phyloP scores from a whole-genome alignment of 2,113 vertebrate species.

The Climacteris rufus region DNA sequence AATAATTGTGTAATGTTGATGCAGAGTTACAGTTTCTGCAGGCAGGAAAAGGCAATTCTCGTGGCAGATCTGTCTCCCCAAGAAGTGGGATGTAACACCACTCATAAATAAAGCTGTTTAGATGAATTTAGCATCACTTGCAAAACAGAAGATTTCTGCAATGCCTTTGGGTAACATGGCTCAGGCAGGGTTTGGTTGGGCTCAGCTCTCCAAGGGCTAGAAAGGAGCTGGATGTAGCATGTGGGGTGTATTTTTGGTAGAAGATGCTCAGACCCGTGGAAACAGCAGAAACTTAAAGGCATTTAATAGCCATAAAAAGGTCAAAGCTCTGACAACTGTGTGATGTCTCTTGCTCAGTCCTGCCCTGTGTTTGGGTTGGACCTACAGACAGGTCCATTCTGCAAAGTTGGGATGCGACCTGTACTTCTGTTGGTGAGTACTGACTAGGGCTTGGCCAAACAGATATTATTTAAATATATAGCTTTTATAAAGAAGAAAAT shows the following conservation, averaged over 20 bases:
- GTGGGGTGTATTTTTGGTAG: background rate
- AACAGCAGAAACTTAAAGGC: background rate
- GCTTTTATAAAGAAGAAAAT: background rate
- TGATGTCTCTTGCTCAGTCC: background rate
- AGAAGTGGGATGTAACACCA: background rate
- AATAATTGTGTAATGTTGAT: constrained; percentile 1
- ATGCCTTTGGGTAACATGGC: background rate
- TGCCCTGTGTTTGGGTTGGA: background rate
- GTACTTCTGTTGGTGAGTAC: background rate
- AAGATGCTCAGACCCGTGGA: background rate
- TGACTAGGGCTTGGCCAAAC: background rate
- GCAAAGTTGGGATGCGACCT: background rate
- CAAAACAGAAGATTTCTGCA: background rate
- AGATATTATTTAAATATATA: background rate
- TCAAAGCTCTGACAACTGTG: background rate
- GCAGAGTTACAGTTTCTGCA: background rate
- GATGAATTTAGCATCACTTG: background rate
- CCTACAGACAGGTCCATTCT: background rate
- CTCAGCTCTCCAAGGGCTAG: background rate
- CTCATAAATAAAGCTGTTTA: background rate
- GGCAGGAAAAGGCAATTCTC: constrained; percentile 21
- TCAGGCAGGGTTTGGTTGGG: background rate
- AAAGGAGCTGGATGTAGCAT: background rate
- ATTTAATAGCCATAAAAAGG: background rate
- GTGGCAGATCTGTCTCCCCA: background rate